These are phyloP conservation scores for Crocallis elinguaria DNA, from an alignment of 2,888 invertebrate species.

Conservation along the genomic window DNA sequence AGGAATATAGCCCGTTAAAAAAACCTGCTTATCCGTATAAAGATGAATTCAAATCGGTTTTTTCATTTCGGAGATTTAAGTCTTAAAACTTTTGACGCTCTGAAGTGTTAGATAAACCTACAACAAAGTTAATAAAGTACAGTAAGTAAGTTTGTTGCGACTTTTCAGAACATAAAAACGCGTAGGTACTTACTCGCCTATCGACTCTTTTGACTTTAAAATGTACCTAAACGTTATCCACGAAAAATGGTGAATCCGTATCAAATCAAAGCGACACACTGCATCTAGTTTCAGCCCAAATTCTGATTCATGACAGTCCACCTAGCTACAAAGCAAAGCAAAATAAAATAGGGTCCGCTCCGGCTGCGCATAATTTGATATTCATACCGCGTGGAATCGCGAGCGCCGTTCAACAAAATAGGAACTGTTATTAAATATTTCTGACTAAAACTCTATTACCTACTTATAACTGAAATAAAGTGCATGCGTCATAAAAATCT, in stretches of 20 bases:
- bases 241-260: not conserved
- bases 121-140: too few relatives aligned
- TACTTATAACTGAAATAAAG: slow-evolving; percentile 72
- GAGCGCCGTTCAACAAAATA: slow-evolving; percentile 72
- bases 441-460: slow-evolving; percentile 67
- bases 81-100: too few relatives aligned
- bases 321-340: slow-evolving; percentile 53
- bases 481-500: slow-evolving; percentile 63
- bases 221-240: too few relatives aligned
- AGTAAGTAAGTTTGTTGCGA: too few relatives aligned
- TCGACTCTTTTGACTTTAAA: too few relatives aligned
- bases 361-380: slow-evolving; percentile 61
- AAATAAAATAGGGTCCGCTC: slow-evolving; percentile 52
- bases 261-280: not conserved
- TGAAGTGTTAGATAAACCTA: too few relatives aligned
- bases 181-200: too few relatives aligned
- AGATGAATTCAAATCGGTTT: too few relatives aligned
- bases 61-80: too few relatives aligned
- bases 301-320: slow-evolving; percentile 48
- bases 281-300: slow-evolving; percentile 32
- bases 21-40: too few relatives aligned
- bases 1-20: too few relatives aligned
- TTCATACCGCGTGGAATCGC: slow-evolving; percentile 72
- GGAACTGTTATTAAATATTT: slow-evolving; percentile 74
- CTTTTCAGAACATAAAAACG: too few relatives aligned